Evolutionary conservation across 1,140 invertebrate species (phyloP).

Genomic region (Medauroidea extradentata): DNA sequence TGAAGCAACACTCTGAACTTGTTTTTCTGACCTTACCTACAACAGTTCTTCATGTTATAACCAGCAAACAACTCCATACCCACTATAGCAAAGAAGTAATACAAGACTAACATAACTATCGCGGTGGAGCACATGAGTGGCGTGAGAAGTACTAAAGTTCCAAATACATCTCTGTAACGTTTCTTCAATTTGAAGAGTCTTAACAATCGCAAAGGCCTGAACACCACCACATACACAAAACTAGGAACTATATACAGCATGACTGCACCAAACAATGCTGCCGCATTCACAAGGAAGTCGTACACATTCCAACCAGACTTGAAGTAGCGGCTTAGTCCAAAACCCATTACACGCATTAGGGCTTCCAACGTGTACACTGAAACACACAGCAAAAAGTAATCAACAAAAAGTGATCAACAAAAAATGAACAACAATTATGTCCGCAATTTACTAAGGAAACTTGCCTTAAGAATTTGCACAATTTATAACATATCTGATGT

Average conservation of each 20-base stretch:
- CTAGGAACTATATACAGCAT: slow-evolving; percentile 59
- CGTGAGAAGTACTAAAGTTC: slow-evolving; percentile 77
- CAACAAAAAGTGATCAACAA: no score
- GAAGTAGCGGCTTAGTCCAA: slow-evolving; percentile 67
- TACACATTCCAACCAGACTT: slow-evolving; percentile 84
- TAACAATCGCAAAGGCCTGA: slow-evolving; percentile 62
- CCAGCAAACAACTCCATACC: slow-evolving; percentile 85
- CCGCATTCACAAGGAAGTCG: slow-evolving; percentile 69
- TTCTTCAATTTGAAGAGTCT: slow-evolving; percentile 78
- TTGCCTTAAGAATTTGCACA: no score
- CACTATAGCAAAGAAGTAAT: slow-evolving; percentile 88
- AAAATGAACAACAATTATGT: no score
- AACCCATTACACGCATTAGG: slow-evolving; percentile 66
- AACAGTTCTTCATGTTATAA: slow-evolving; percentile 76
- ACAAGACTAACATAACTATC: slow-evolving; percentile 79
- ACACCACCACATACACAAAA: slow-evolving; percentile 68
- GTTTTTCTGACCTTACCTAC: slow-evolving; percentile 59
- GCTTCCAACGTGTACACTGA: slow-evolving; percentile 73
- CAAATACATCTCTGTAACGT: slow-evolving; percentile 83
- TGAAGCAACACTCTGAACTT: no score
- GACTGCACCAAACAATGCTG: slow-evolving; percentile 61
- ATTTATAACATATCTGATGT: no score
- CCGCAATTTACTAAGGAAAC: no score
- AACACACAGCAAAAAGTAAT: no score
- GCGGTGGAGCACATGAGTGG: slow-evolving; percentile 67